Percentiles rank a stretch among this genome's conserved stretches.
phyloP scores from a whole-genome alignment of 2,113 vertebrate genomes.

The Callospermophilus lateralis region DNA sequence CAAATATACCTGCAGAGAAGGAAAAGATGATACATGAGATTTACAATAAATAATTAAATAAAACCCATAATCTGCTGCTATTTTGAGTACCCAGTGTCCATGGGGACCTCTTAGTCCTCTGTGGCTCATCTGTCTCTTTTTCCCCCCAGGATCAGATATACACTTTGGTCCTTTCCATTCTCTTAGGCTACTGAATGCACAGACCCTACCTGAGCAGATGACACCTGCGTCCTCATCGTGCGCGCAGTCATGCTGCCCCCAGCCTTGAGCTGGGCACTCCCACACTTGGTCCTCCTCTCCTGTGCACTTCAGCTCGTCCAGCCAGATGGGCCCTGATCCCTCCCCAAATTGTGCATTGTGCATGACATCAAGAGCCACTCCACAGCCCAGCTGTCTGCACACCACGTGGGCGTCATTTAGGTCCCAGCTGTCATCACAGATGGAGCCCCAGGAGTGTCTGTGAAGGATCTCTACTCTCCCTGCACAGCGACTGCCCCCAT shows the following conservation, averaged over 20 bases:
- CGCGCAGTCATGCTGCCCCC: fast-evolving
- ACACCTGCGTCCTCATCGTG: not conserved
- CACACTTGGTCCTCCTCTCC: constrained; percentile 22
- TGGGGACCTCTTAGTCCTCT: not conserved
- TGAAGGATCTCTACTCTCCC: constrained; percentile 86
- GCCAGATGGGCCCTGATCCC: constrained; percentile 23
- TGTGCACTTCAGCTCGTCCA: not conserved
- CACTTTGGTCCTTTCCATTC: not conserved
- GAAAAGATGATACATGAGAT: not conserved
- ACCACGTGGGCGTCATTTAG: not conserved
- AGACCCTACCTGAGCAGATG: not conserved
- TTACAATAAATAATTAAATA: not conserved
- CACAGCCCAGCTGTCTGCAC: constrained; percentile 61
- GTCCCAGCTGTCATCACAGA: constrained; percentile 43
- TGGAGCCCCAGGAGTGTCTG: not conserved
- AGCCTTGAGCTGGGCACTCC: not conserved
- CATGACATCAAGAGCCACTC: not conserved
- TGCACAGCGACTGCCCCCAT: constrained; percentile 72
- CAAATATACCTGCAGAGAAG: not conserved
- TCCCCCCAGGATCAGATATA: not conserved
- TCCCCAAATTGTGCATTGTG: not conserved
- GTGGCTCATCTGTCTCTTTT: not conserved
- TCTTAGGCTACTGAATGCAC: not conserved
- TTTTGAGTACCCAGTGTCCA: not conserved
- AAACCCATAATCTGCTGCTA: not conserved